phyloP scores from a whole-genome alignment of 2,888 invertebrate genomes.

The Sarcophaga caerulescens region DNA sequence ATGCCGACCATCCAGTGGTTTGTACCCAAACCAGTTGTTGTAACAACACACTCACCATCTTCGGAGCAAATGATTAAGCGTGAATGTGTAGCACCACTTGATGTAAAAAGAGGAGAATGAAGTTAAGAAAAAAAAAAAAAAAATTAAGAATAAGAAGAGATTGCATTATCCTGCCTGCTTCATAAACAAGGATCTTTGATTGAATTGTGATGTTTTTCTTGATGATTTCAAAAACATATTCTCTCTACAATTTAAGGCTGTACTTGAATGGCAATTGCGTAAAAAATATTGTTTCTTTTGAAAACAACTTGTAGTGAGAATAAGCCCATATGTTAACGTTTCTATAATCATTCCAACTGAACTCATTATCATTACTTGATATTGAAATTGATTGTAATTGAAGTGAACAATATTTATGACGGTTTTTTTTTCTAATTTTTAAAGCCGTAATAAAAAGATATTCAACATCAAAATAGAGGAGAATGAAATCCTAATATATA shows the following conservation, averaged over 20 bases:
- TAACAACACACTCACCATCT: conserved; percentile 86
- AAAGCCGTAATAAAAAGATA: not conserved
- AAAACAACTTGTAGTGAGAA: conserved; percentile 21
- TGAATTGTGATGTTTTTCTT: too few species aligned
- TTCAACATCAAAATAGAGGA: not conserved
- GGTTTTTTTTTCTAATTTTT: too few species aligned
- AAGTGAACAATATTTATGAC: conserved; percentile 21
- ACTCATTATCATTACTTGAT: conserved; percentile 33
- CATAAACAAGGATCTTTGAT: too few species aligned
- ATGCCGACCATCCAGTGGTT: conserved; percentile 94
- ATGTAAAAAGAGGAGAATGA: conserved; percentile 69
- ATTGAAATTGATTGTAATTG: conserved; percentile 16
- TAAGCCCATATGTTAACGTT: conserved; percentile 22
- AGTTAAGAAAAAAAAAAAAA: not conserved
- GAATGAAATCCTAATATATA: too few species aligned
- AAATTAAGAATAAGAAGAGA: too few species aligned
- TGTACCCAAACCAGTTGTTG: conserved; percentile 87
- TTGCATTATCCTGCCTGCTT: too few species aligned
- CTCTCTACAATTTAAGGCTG: too few species aligned
- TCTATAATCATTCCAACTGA: conserved; percentile 3
- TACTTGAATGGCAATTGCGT: not conserved
- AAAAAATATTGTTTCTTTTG: not conserved
- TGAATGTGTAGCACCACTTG: conserved; percentile 93
- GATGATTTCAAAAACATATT: too few species aligned
- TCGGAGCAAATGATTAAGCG: conserved; percentile 89